These are phyloP conservation scores for Cerastoderma edule DNA, from an alignment of 2,888 invertebrate genomes.

Conservation along the genomic window DNA sequence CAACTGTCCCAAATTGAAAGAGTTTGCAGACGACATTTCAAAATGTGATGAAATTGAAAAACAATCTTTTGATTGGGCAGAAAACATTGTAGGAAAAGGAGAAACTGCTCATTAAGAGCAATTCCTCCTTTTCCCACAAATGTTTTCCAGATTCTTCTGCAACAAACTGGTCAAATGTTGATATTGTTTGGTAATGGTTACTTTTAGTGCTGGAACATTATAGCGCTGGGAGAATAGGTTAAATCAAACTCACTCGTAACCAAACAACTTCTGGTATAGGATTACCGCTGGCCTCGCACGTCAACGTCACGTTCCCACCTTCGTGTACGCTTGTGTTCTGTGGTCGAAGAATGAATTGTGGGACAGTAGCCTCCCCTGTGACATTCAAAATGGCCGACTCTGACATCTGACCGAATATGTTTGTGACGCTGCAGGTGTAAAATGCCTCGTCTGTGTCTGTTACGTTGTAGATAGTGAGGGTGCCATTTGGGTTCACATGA, in stretches of 20 bases:
- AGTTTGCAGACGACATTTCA: no score
- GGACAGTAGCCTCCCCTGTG: slow-evolving; percentile 84
- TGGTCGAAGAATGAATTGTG: slow-evolving; percentile 74
- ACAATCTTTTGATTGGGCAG: no score
- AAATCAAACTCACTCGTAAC: slow-evolving; percentile 63
- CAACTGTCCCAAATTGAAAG: no score
- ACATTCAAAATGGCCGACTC: slow-evolving; percentile 89
- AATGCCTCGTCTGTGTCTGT: slow-evolving; percentile 69
- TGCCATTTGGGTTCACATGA: slow-evolving; percentile 43
- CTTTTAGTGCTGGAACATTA: no score
- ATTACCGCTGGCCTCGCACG: slow-evolving; percentile 77
- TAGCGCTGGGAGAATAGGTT: no score
- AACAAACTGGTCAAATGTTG: background rate
- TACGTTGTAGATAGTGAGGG: slow-evolving; percentile 69
- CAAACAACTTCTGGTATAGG: slow-evolving; percentile 80
- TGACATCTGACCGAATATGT: slow-evolving; percentile 73
- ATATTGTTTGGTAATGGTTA: background rate
- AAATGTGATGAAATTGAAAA: no score
- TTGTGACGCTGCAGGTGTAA: slow-evolving; percentile 75
- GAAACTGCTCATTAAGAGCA: no score
- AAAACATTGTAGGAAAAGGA: no score
- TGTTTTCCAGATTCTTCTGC: background rate
- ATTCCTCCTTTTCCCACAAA: no score
- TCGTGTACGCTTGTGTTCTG: slow-evolving; percentile 73
- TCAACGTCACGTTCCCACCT: slow-evolving; percentile 78